Evolutionary conservation across 1,140 invertebrate genomes (phyloP), one percentile per base, ranked within the genome.

Genomic region (Heliconius nattereri): DNA sequence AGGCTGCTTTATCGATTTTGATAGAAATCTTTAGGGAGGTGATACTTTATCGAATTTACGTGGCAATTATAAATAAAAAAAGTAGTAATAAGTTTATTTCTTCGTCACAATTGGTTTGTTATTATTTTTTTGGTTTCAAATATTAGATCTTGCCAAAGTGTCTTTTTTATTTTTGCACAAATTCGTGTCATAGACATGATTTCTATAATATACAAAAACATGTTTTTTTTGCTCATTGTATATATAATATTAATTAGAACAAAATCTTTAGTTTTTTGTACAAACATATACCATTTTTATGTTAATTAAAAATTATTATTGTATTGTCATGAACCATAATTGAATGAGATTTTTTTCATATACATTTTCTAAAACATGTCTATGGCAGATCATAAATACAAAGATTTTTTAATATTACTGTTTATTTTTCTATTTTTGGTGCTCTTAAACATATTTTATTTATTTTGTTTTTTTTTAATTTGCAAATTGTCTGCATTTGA

Each of bases 21-120:
- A 81, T 78, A 60, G n/a, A 71, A 80, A 81, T 73, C 75, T 75
- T 79, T 84, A 84, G 74, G 76, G 80, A 83, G 84, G 92, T 94
- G 92, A 94, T 94, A 92, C 87, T 86, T 79, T 88, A 92, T 91
- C 92, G 91, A 94, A 94, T 94, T 94, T 94, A 94, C 85, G 85
- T 89, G 90, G 88, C 91, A 87, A 88, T 88, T 86, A 86, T 85
- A 80, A 80, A 81, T 79, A 85, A 82, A 66, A 83, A 84, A 75
- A 79, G 73, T 83, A 81, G 79, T 75, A 73, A 40, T 85, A 86
- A 86, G 85, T 82, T 76, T 73, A 72, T 79, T 71, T 76, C 83
- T 86, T 85, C 81, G 88, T 93, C 85, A 90, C 86, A 89, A 90
- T 84, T 76, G 75, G 75, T 79, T 73, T 84, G 82, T 79, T 85